Evolutionary conservation across 2,888 invertebrate genomes (phyloP).

Genomic region (Temnothorax ravouxi): DNA sequence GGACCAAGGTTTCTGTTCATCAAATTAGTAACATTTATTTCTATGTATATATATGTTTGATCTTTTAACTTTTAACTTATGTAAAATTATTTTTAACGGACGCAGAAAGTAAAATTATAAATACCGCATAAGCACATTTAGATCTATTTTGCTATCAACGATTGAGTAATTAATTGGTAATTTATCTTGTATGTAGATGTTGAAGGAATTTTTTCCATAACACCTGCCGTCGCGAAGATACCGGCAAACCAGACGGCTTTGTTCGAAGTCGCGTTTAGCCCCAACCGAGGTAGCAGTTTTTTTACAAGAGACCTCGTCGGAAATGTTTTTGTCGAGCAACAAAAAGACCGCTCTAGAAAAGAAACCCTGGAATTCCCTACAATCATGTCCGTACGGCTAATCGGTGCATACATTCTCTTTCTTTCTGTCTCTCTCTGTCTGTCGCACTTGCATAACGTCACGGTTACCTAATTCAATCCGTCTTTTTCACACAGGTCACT

Average conservation of each 20-base stretch:
- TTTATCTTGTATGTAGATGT: conserved; percentile 46
- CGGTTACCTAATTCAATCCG: neutral
- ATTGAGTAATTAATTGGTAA: neutral
- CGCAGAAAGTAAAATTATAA: neutral
- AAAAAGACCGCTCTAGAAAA: neutral
- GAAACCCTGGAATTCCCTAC: conserved; percentile 55
- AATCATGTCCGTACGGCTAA: conserved; percentile 49
- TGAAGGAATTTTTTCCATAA: conserved; percentile 59
- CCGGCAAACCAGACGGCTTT: conserved; percentile 55
- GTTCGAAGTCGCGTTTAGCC: conserved; percentile 67
- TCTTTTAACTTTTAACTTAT: neutral
- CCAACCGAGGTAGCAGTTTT: conserved; percentile 46
- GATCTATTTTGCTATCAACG: neutral
- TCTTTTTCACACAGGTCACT: conserved; percentile 72
- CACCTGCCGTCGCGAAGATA: conserved; percentile 43
- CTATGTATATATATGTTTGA: neutral
- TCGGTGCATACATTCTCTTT: conserved; percentile 56
- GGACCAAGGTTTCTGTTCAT: conserved; percentile 74
- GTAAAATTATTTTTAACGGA: neutral
- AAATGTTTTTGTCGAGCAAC: conserved; percentile 29
- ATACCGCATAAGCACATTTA: neutral
- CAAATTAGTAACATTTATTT: conserved; percentile 3
- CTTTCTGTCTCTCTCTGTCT: neutral
- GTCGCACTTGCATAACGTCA: neutral
- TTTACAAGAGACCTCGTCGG: conserved; percentile 61